A percentile compares a stretch with the other conserved stretches of the same genome.
Conservation (phyloP, 2,797 vertebrate genomes). For the Danio tinwini region DNA sequence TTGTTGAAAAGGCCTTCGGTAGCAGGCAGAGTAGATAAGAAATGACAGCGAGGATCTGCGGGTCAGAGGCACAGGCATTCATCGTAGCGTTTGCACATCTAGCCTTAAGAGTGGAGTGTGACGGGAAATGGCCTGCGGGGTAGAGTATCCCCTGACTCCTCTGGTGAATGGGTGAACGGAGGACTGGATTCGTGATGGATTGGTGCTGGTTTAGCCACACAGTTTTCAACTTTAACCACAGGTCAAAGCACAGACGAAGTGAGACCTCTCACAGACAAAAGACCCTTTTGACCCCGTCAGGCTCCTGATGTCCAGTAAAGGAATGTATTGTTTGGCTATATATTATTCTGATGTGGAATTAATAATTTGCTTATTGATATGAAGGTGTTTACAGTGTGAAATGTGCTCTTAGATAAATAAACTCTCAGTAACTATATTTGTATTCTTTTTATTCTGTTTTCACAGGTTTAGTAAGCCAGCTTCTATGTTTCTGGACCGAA, state of each 20-base stretch:
- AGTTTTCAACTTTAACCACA: slow-evolving; percentile 53
- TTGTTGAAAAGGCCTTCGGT: slow-evolving; percentile 29
- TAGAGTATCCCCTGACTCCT: slow-evolving; percentile 1
- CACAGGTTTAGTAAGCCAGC: slow-evolving; percentile 87
- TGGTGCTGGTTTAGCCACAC: slow-evolving; percentile 53
- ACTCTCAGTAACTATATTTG: neutral
- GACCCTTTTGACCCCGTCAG: slow-evolving; percentile 11
- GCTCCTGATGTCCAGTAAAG: slow-evolving; percentile 26
- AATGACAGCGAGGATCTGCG: slow-evolving; percentile 40
- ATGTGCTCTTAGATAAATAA: neutral
- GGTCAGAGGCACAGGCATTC: slow-evolving; percentile 53
- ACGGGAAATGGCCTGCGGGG: slow-evolving; percentile 71
- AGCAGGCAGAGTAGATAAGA: slow-evolving; percentile 33
- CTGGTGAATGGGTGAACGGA: slow-evolving; percentile 27
- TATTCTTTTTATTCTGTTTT: slow-evolving; percentile 37
- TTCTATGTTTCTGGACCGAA: slow-evolving; percentile 90
- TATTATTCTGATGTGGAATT: slow-evolving; percentile 7
- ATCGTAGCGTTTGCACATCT: slow-evolving; percentile 53
- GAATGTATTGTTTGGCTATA: slow-evolving; percentile 8
- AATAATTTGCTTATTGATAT: slow-evolving; percentile 3
- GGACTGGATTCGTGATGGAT: slow-evolving; percentile 52
- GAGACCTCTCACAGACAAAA: slow-evolving; percentile 43
- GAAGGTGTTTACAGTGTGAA: neutral
- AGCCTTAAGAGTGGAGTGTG: slow-evolving; percentile 63
- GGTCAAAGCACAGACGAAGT: slow-evolving; percentile 50